Evolutionary conservation across 2,113 vertebrate genomes (phyloP).

Genomic region (Athene cunicularia): DNA sequence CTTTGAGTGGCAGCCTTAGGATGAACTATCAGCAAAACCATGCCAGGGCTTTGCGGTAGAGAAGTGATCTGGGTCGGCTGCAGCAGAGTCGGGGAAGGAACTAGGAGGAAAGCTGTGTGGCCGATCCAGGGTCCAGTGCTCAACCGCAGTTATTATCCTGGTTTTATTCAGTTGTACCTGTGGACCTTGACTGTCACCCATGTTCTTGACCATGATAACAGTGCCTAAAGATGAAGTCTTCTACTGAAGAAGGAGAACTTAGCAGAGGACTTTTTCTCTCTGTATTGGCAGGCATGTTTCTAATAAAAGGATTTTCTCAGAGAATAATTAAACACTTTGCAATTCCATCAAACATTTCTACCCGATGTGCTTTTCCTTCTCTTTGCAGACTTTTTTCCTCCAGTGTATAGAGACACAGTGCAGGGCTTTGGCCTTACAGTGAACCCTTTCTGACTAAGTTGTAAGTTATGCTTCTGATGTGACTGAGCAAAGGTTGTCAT

Average conservation of each 20-base stretch:
- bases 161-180: background rate
- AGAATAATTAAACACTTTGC: background rate
- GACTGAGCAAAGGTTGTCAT: background rate
- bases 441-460: background rate
- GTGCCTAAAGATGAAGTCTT: background rate
- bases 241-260: background rate
- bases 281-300: background rate
- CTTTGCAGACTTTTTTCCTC: background rate
- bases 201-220: background rate
- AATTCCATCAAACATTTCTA: background rate
- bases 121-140: background rate
- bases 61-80: background rate
- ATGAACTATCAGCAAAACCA: fast-evolving
- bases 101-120: background rate
- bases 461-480: conserved; percentile 9
- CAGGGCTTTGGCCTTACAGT: background rate
- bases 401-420: background rate
- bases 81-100: fast-evolving
- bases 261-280: background rate
- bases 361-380: background rate
- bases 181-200: background rate
- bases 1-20: background rate
- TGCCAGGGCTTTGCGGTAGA: background rate
- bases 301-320: background rate
- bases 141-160: background rate